Base-by-base conservation (phyloP, 2,113 vertebrate species). In the Peromyscus californicus region DNA sequence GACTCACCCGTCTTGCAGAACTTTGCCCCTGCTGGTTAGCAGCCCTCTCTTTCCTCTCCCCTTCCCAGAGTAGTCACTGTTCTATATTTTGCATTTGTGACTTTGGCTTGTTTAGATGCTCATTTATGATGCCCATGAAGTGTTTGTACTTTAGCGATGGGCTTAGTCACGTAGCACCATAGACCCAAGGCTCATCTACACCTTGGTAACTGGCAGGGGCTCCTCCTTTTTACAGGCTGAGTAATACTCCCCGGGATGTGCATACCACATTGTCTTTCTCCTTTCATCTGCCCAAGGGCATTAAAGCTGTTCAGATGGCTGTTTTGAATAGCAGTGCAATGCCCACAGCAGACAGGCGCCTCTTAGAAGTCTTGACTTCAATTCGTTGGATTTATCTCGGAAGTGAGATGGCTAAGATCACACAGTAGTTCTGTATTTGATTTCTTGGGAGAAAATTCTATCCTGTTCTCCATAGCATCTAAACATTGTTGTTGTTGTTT, bases 31-130 rank as follows among this genome's bases (percentile, higher is more conserved):
- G 0, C 1, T 8, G n/a, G 5, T 2, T 1, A 31, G 33, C 39
- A 17, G 2, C 0, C 0, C 5, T 29, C 7, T 3, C 0, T 0
- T 11, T 9, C 63, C 42, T 5, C 1, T 0, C 2, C 9, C 33
- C 16, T 2, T 17, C 2, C 15, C 57, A 29, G 0, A 48, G 74
- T 51, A 2, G 15, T 61, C 1, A 1, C 21, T 1, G 0, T 5
- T 31, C 16, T 31, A 1, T 2, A 48, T 29, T 90, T 67, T 57
- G 33, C 8, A 2, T 54, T 74, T 22, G 0, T 0, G 42, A 36
- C 2, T 24, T 74, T 1, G 57, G 48, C 45, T 22, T 19, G n/a
- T 69, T n/a, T 78, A 63, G 19, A 15, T 15, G 0, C 13, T 39
- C 29, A 2, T 0, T 74, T 39, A 74, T 0, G 9, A 12, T 10